Conservation (phyloP, 2,113 vertebrate species). For the Nansenia antarctica region DNA sequence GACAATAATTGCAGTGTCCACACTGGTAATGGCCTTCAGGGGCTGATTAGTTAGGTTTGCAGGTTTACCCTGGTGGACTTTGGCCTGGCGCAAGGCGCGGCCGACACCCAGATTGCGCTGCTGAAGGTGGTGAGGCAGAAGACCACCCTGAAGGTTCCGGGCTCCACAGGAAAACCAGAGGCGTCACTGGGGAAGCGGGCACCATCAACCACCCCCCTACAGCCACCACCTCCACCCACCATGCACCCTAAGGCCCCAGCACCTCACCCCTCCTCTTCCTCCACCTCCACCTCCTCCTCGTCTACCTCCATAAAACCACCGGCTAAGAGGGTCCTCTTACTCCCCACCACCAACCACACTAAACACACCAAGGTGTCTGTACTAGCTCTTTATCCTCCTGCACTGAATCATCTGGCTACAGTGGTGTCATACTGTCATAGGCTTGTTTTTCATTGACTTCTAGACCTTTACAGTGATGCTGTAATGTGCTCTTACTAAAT, state of each 20-base stretch:
- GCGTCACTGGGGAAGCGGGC: constrained; percentile 66
- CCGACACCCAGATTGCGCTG: constrained; percentile 89
- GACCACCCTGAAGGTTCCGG: constrained; percentile 81
- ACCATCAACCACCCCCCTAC: constrained; percentile 58
- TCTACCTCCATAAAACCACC: constrained; percentile 72
- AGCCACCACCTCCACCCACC: constrained; percentile 35
- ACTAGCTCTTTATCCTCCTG: neutral
- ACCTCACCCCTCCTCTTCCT: constrained; percentile 57
- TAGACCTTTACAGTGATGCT: neutral
- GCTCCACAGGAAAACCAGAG: constrained; percentile 68
- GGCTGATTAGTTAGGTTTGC: too few species aligned
- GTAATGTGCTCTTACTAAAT: neutral
- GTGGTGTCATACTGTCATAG: constrained; percentile 1
- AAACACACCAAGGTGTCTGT: constrained; percentile 83
- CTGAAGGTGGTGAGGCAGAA: constrained; percentile 86
- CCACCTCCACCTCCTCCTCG: constrained; percentile 60
- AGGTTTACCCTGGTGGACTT: constrained; percentile 97
- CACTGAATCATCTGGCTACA: too few species aligned
- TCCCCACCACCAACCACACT: constrained; percentile 60
- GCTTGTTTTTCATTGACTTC: neutral
- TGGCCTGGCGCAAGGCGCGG: constrained; percentile 94
- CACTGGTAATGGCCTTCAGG: too few species aligned
- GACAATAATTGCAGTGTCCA: too few species aligned
- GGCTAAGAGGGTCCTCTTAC: constrained; percentile 75
- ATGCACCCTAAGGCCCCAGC: constrained; percentile 28